phyloP scores from a whole-genome alignment of 2,797 vertebrate species.

The Tenualosa ilisha region DNA sequence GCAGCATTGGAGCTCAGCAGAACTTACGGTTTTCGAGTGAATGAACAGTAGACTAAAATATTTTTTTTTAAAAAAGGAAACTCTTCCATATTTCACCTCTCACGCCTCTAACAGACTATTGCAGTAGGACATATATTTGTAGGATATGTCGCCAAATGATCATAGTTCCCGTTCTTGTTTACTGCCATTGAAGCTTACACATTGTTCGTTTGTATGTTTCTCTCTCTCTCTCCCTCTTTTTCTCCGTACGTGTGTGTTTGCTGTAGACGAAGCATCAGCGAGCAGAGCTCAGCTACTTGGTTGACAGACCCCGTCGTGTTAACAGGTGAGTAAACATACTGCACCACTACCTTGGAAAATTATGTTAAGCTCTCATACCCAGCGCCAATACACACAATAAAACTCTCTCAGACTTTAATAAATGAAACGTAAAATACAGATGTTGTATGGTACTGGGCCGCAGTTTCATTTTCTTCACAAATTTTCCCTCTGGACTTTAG shows the following conservation, averaged over 20 bases:
- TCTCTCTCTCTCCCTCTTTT: too few relatives aligned
- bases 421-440: conserved; percentile 13
- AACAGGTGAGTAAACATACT: conserved; percentile 84
- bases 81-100: background rate
- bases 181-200: background rate
- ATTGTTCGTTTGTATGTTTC: conserved; percentile 22
- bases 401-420: background rate
- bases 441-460: background rate
- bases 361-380: background rate
- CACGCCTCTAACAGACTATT: background rate
- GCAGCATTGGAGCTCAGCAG: background rate
- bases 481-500: conserved; percentile 60
- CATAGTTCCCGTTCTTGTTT: background rate
- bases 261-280: conserved; percentile 93
- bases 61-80: background rate
- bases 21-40: background rate
- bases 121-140: too few relatives aligned
- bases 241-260: conserved; percentile 46
- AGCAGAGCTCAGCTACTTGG: conserved; percentile 96
- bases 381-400: background rate
- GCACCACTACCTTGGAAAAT: background rate
- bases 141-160: background rate
- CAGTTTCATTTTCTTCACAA: background rate
- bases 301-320: conserved; percentile 97
- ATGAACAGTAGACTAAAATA: background rate